Conservation (phyloP, 2,113 vertebrate genomes). For the Salvelinus sp. region DNA sequence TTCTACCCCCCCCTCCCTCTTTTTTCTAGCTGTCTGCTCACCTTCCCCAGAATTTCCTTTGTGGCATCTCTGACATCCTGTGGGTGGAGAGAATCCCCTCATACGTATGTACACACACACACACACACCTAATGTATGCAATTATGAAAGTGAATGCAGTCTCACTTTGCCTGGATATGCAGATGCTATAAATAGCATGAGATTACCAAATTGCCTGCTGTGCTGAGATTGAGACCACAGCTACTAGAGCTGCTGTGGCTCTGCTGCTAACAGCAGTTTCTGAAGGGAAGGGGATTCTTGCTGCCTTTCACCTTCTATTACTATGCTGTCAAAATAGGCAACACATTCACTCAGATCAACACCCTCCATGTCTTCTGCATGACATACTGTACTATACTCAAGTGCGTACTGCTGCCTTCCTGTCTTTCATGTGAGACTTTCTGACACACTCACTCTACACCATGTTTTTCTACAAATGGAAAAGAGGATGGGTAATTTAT, state of each 20-base stretch:
- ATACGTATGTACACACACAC: conserved; percentile 1
- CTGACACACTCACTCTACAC: no score
- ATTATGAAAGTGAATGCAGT: conserved; percentile 57
- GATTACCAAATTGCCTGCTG: conserved; percentile 15
- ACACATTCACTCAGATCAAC: neutral
- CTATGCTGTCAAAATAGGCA: conserved; percentile 25
- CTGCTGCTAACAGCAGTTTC: conserved; percentile 26
- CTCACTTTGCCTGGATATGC: conserved; percentile 44
- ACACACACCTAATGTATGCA: conserved; percentile 49
- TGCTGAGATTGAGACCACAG: conserved; percentile 6
- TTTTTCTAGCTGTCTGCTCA: neutral
- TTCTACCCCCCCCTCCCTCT: neutral
- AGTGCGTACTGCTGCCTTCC: neutral
- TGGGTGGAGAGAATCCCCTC: conserved; percentile 5
- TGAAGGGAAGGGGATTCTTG: neutral
- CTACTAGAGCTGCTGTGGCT: neutral
- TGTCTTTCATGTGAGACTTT: neutral
- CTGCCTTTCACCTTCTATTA: neutral
- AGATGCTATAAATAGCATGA: conserved; percentile 67
- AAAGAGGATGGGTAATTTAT: no score
- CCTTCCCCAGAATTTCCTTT: conserved; percentile 3
- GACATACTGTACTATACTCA: neutral
- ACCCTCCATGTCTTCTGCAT: neutral
- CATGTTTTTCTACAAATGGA: no score
- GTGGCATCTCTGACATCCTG: conserved; percentile 18